phyloP scores from a whole-genome alignment of 92 coral and sea anemone genomes.

The Actinostola sp. region DNA sequence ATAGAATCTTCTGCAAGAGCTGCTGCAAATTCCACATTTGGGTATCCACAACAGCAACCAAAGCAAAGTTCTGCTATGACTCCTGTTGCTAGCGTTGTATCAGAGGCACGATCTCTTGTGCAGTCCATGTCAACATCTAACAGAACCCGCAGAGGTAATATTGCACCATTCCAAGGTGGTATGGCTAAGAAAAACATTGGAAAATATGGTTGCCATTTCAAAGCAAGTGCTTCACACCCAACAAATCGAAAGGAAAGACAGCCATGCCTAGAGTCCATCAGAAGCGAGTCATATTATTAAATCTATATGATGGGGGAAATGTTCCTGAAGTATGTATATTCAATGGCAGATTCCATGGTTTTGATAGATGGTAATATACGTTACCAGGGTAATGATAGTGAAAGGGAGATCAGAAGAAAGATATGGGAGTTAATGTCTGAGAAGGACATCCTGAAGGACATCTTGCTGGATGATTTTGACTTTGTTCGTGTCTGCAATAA shows the following conservation, averaged over 20 bases:
- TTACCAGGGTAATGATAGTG: slow-evolving; percentile 34
- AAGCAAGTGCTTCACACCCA: slow-evolving; percentile 4
- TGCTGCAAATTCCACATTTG: slow-evolving; percentile 40
- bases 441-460: slow-evolving; percentile 32
- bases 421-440: slow-evolving; percentile 28
- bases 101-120: slow-evolving; percentile 36
- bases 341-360: slow-evolving; percentile 29
- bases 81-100: neutral
- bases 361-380: slow-evolving; percentile 34
- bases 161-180: slow-evolving; percentile 6
- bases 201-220: slow-evolving; percentile 31
- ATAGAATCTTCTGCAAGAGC: slow-evolving; percentile 31
- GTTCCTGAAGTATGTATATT: slow-evolving; percentile 12
- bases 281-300: slow-evolving; percentile 41
- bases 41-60: slow-evolving; percentile 44
- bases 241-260: slow-evolving; percentile 29
- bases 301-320: neutral
- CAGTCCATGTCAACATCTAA: slow-evolving; percentile 37
- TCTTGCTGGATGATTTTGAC: slow-evolving; percentile 39
- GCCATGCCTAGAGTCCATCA: slow-evolving; percentile 38
- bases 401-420: slow-evolving; percentile 27
- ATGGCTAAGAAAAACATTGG: slow-evolving; percentile 32
- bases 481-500: slow-evolving; percentile 54
- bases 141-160: slow-evolving; percentile 27
- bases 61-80: neutral